Percentiles rank a stretch among this genome's conserved stretches.
phyloP scores from a whole-genome alignment of 2,888 invertebrate species.

The Diadegma fenestrale region DNA sequence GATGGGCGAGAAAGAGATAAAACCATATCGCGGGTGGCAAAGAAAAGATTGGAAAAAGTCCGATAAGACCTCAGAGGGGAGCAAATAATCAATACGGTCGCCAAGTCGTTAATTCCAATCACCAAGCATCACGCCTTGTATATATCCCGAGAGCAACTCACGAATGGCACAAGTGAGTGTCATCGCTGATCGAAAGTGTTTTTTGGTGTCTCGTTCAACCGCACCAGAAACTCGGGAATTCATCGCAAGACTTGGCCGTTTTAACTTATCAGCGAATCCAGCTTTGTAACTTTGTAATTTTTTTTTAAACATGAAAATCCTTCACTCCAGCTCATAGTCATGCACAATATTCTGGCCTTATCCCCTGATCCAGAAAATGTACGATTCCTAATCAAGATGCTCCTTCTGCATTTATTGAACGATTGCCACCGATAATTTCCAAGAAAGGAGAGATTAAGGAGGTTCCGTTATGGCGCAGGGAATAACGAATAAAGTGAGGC shows the following conservation, averaged over 20 bases:
- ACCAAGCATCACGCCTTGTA: slow-evolving; percentile 78
- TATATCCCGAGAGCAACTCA: slow-evolving; percentile 58
- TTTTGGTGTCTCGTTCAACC: slow-evolving; percentile 8
- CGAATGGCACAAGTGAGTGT: slow-evolving; percentile 56
- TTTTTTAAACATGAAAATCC: not conserved
- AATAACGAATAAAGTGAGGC: too few species aligned
- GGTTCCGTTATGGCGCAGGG: too few species aligned
- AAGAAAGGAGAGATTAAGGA: too few species aligned
- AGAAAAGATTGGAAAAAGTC: slow-evolving; percentile 71
- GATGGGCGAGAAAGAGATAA: slow-evolving; percentile 42
- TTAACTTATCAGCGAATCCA: not conserved
- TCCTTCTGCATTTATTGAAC: not conserved
- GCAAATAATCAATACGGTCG: slow-evolving; percentile 82
- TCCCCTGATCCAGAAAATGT: not conserved
- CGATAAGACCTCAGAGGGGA: slow-evolving; percentile 68
- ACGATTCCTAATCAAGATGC: not conserved
- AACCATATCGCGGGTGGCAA: slow-evolving; percentile 61
- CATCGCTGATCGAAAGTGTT: slow-evolving; percentile 25
- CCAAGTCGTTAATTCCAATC: slow-evolving; percentile 82
- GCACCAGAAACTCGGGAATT: slow-evolving; percentile 10
- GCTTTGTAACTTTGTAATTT: not conserved
- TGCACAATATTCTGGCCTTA: not conserved
- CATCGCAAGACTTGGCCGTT: not conserved
- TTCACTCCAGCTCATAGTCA: not conserved
- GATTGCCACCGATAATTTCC: not conserved